Evolutionary conservation across 2,113 vertebrate genomes (phyloP), one percentile per base, ranked within the genome.

Genomic region (Axis porcinus): DNA sequence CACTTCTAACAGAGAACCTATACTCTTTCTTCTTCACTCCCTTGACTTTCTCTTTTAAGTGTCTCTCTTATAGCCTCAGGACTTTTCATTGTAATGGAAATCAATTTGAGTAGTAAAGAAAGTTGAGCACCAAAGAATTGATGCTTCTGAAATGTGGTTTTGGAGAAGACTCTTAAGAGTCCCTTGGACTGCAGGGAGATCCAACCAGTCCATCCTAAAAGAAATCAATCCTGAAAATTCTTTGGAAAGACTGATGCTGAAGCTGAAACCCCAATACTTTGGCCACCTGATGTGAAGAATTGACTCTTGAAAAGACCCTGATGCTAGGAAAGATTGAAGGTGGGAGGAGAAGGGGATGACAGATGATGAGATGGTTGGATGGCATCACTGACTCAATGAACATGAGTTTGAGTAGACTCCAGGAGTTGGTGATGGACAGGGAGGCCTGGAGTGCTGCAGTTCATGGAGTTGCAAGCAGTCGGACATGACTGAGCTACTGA

Each of bases 401-500:
- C 10, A 27, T 58, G 57, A 58, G 57, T 58, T 27, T 58, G 57
- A 58, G 57, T 58, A 58, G 8, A 27, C 57, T 58, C 23, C 23
- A 27, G 57, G 23, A 58, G 57, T 58, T 27, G 57, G 57, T 58
- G 57, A 58, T 58, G 9, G 57, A 58, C 57, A 27, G 57, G 23
- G 57, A 58, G 4, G 57, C 57, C 57, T 58, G 57, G 57, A 11
- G 23, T 58, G 57, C 57, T 58, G 57, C 23, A 58, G 57, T 58
- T 25, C 57, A 58, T 27, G 57, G 57, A 10, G 23, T 58, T 4
- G 0, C 57, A 58, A 58, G 27, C 23, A 27, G 57, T 58, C 9
- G 2, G 10, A 11, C 57, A 58, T 3, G 23, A 58, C 23, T 58
- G 23, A 58, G 23, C 0, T 1, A 58, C 10, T 27, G 10, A n/a